Conservation (phyloP, 2,888 invertebrate genomes). For the Oligia fasciuncula region DNA sequence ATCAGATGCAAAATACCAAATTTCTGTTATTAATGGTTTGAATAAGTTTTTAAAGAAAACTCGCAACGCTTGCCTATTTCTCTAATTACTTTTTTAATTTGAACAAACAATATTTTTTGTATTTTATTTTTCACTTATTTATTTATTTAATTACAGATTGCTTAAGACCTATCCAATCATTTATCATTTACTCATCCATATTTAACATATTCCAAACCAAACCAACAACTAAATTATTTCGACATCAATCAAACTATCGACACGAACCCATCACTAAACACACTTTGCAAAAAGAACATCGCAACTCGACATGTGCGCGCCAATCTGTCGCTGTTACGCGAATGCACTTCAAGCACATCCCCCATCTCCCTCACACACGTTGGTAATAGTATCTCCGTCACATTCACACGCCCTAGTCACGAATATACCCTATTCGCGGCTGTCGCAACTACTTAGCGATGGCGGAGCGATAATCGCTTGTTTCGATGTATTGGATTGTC, state of each 20-base stretch:
- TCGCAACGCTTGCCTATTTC: too few species aligned
- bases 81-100: too few species aligned
- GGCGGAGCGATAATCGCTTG: constrained; percentile 82
- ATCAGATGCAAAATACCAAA: too few species aligned
- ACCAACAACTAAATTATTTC: not conserved
- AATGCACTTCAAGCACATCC: constrained; percentile 77
- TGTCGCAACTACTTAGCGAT: constrained; percentile 86
- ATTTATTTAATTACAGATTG: too few species aligned
- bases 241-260: constrained; percentile 43
- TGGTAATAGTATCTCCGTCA: constrained; percentile 57
- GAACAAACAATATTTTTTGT: too few species aligned
- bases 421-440: constrained; percentile 68
- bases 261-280: constrained; percentile 66
- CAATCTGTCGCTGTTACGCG: constrained; percentile 89
- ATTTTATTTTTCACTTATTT: too few species aligned
- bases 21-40: too few species aligned
- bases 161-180: not conserved
- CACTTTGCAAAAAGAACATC: constrained; percentile 88
- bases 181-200: not conserved
- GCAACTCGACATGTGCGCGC: constrained; percentile 88
- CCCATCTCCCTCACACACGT: constrained; percentile 69
- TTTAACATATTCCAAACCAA: not conserved
- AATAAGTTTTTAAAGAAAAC: too few species aligned
- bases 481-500: constrained; percentile 85
- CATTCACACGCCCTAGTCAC: constrained; percentile 73